Conservation (phyloP, 2,113 vertebrate genomes). For the Orycteropus afer region DNA sequence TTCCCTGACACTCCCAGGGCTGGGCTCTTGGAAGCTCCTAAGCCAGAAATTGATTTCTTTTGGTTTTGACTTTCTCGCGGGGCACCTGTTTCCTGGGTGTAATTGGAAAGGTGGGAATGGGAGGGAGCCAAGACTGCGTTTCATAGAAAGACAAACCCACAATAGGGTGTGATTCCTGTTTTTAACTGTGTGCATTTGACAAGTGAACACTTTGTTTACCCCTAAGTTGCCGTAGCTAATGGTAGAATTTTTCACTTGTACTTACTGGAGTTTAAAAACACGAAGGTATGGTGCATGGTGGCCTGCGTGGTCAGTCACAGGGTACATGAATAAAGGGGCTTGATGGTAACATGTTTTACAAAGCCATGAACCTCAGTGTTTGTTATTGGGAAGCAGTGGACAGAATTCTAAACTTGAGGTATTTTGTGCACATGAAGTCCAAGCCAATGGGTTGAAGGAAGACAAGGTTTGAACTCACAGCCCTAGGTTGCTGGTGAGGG, state of each 20-base stretch:
- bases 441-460: neutral
- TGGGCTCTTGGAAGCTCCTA: neutral
- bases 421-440: neutral
- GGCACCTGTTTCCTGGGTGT: neutral
- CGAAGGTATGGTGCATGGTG: accelerated
- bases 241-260: neutral
- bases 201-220: neutral
- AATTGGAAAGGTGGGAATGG: neutral
- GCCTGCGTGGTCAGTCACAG: neutral
- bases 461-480: neutral
- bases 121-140: neutral
- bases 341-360: neutral
- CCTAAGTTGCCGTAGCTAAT: neutral
- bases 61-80: neutral
- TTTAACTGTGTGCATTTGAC: neutral
- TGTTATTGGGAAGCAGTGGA: neutral
- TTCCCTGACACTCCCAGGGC: no score
- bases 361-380: neutral
- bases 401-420: neutral
- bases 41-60: neutral
- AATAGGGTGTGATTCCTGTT: neutral
- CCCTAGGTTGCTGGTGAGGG: neutral
- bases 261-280: neutral
- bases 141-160: neutral
- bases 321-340: neutral